Evolutionary conservation across 2,113 vertebrate genomes (phyloP), one percentile per base, ranked within the genome.

Genomic region (Scolopax mira): DNA sequence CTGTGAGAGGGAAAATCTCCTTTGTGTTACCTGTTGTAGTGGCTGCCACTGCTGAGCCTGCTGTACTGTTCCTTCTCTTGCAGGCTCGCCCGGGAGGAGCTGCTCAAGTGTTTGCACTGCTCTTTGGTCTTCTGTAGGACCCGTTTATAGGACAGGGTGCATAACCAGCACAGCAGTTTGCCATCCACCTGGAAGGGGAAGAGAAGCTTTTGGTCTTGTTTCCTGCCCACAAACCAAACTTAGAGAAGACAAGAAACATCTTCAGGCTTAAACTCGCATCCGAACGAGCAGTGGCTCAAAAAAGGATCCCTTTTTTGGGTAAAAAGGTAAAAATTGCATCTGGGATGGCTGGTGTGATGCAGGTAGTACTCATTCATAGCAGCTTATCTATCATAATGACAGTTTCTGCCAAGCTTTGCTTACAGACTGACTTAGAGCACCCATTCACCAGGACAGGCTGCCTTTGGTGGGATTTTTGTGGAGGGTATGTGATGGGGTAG

Each of bases 101-200:
- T 97, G 94, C 98, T 97, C 79, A 98, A 88, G 86, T 98, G 98
- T 58, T 97, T 98, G 92, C 97, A 98, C 89, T 98, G 98, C 93
- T 98, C 98, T 97, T 98, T 98, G 95, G 98, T 98, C 97, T 98
- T 98, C 96, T 98, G 98, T 19, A 98, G 96, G 74, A 98, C 98
- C 35, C 98, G 96, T 72, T 98, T 98, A 33, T 98, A 98, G 31
- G 98, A 98, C 6, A 98, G 92, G 0, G 98, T 98, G 75, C 98
- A 98, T 6, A 98, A 84, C 98, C 98, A 98, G 91, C 98, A 98
- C 3, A 98, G 94, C 79, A 98, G 94, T 89, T 98, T 98, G 35
- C 98, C 98, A 89, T 98, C 98, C 92, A 98, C 98, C 98, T 98
- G 93, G 6, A 88, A 89, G 13, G 11, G 7, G 33, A 73, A 8